A percentile compares a stretch with the other conserved stretches of the same genome.
These are phyloP conservation scores for Platycheirus rosarum DNA, from an alignment of 2,888 invertebrate species.

Conservation along the genomic window DNA sequence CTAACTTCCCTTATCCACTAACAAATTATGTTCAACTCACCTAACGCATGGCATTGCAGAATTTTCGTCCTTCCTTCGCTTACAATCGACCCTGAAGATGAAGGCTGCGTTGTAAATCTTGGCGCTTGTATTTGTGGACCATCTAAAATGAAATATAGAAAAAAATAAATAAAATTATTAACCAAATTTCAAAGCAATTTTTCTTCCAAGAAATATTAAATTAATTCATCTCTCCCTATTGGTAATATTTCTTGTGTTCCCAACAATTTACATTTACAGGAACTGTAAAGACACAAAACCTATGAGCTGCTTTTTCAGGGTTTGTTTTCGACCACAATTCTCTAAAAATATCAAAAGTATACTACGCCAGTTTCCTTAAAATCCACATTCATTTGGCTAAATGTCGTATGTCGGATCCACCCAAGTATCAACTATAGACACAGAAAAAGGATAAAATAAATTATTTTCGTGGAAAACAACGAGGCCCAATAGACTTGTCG, in stretches of 20 bases:
- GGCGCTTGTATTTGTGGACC: slow-evolving; percentile 87
- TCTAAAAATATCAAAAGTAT: background rate
- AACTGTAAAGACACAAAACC: background rate
- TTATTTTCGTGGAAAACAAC: slow-evolving; percentile 17
- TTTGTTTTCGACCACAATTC: slow-evolving; percentile 13
- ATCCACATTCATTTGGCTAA: slow-evolving; percentile 36
- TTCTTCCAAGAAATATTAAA: no score
- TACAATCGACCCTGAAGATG: slow-evolving; percentile 92
- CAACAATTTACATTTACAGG: background rate
- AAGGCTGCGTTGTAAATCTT: slow-evolving; percentile 93
- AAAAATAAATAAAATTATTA: no score
- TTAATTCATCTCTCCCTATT: no score
- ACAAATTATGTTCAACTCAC: slow-evolving; percentile 87
- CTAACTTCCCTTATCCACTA: no score
- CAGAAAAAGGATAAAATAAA: slow-evolving; percentile 38
- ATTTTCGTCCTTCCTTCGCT: slow-evolving; percentile 95
- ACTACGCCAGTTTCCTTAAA: slow-evolving; percentile 14
- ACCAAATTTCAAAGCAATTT: background rate
- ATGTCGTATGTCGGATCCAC: slow-evolving; percentile 1
- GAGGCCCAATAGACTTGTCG: background rate
- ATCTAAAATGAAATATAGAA: slow-evolving; percentile 78
- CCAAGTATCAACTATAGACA: slow-evolving; percentile 1
- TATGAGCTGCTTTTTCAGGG: background rate
- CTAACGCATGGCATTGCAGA: slow-evolving; percentile 94
- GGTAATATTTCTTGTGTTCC: background rate